Evolutionary conservation across 2,797 vertebrate genomes (phyloP).

Genomic region (Myoxocephalus aenaeus): DNA sequence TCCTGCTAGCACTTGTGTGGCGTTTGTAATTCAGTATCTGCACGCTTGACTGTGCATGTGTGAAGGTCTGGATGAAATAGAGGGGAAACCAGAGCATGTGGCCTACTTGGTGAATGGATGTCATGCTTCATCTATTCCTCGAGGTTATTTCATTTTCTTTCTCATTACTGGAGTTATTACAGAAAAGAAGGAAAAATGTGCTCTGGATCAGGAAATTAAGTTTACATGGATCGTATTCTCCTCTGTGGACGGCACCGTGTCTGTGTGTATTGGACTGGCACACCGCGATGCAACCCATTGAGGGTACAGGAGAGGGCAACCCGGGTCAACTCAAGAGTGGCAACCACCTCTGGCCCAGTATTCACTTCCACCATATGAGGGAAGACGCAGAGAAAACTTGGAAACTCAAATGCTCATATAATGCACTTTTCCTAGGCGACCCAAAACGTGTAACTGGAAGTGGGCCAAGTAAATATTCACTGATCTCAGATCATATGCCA

Average conservation of each 20-base stretch:
- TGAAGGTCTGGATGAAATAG: slow-evolving; percentile 31
- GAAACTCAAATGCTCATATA: slow-evolving; percentile 30
- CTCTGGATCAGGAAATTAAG: slow-evolving; percentile 64
- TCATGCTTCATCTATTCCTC: slow-evolving; percentile 45
- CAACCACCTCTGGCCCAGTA: slow-evolving; percentile 24
- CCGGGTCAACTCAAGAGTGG: slow-evolving; percentile 8
- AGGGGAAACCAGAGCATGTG: slow-evolving; percentile 20
- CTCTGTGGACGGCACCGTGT: slow-evolving; percentile 22
- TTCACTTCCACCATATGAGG: slow-evolving; percentile 18
- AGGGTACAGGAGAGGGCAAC: slow-evolving; percentile 5
- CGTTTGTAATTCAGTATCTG: slow-evolving; percentile 1
- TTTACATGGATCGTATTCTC: slow-evolving; percentile 57
- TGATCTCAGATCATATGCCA: slow-evolving; percentile 37
- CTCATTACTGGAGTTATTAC: slow-evolving; percentile 65
- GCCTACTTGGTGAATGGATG: slow-evolving; percentile 34
- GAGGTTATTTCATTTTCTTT: slow-evolving; percentile 56
- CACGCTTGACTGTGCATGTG: slow-evolving; percentile 16
- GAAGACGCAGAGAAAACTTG: slow-evolving; percentile 12
- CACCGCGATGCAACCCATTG: slow-evolving; percentile 1
- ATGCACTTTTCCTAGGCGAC: slow-evolving; percentile 19
- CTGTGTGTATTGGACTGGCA: slow-evolving; percentile 17
- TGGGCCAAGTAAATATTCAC: slow-evolving; percentile 40
- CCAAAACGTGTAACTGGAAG: slow-evolving; percentile 34
- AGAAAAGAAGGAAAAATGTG: slow-evolving; percentile 38
- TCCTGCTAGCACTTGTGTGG: slow-evolving; percentile 3